Percentiles rank a stretch among this genome's conserved stretches.
Evolutionary conservation across 1,140 invertebrate species (phyloP).

Genomic region (Drosophila aff.): DNA sequence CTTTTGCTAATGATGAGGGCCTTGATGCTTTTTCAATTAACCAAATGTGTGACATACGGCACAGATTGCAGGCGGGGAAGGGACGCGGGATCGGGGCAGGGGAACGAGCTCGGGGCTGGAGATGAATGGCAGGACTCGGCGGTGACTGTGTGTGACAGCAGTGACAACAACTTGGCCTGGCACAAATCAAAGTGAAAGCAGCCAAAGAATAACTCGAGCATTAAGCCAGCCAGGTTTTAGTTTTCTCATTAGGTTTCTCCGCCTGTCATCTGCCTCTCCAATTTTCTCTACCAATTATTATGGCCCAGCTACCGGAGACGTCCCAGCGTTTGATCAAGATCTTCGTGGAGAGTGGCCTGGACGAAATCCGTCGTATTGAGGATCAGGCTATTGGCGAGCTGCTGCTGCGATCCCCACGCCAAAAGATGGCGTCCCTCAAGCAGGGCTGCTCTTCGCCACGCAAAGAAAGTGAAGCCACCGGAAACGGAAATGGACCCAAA

Average conservation of each 20-base stretch:
- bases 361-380: slow-evolving; percentile 39
- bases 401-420: background rate
- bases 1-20: slow-evolving; percentile 79
- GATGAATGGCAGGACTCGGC: slow-evolving; percentile 16
- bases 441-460: background rate
- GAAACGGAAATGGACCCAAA: background rate
- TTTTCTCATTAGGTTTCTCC: slow-evolving; percentile 6
- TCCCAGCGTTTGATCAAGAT: slow-evolving; percentile 19
- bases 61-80: slow-evolving; percentile 10
- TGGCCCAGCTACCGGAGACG: background rate
- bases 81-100: background rate
- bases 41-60: slow-evolving; percentile 67
- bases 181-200: slow-evolving; percentile 40
- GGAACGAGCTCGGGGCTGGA: background rate
- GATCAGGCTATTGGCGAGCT: slow-evolving; percentile 16
- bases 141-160: slow-evolving; percentile 39
- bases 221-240: slow-evolving; percentile 15
- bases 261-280: background rate
- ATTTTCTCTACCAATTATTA: background rate
- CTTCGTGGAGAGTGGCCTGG: slow-evolving; percentile 19
- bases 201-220: slow-evolving; percentile 13
- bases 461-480: background rate
- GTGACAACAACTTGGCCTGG: slow-evolving; percentile 31
- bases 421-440: background rate
- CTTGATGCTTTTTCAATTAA: slow-evolving; percentile 81